Base-by-base conservation (phyloP, 2,113 vertebrate species). In the Pachypanchax playfairii region DNA sequence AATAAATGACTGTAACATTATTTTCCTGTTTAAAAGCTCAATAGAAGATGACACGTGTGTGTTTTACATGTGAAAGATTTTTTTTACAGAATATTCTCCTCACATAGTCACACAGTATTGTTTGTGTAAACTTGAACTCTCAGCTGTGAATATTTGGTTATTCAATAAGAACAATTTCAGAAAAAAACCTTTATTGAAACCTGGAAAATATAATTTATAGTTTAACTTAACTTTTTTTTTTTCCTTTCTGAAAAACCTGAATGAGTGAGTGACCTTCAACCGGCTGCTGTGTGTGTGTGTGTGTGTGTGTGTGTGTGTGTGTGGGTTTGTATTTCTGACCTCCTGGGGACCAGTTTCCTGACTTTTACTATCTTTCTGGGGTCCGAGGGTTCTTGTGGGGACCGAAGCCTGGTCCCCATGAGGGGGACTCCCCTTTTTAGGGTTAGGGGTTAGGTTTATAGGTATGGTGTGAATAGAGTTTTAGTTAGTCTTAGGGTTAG, bases 71-170 rank as follows among this genome's bases (percentile, higher is more conserved):
- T 43, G 9, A 21, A 4, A 43, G 10, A 44, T 9, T 10, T 3
- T 18, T 3, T 5, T 20, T 21, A n/a, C 12, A 44, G 20, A 44
- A 9, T 8, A 44, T 21, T 14, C 5, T 26, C 5, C 38, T 25
- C 44, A 33, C 47, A 22, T 43, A 25, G 33, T 33, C 59, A 20
- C 14, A 12, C 12, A 62, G 72, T 65, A 41, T 55, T 33, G 63
- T 74, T 73, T 77, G 69, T 70, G 70, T 65, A 64, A 68, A 71
- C 49, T n/a, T 39, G 13, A 39, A 35, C 2, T 51, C 54, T 69
- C 62, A 80, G 65, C 62, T 20, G 57, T 1, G 59, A 52, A 43
- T 7, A 10, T 49, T 65, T 36, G 28, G 38, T 1, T 13, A 21
- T 47, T 55, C 20, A 39, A n/a, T 8, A 10, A 33, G 44, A 51